Conservation (phyloP, 1,140 invertebrate genomes). For the Drosophila ficusphila region DNA sequence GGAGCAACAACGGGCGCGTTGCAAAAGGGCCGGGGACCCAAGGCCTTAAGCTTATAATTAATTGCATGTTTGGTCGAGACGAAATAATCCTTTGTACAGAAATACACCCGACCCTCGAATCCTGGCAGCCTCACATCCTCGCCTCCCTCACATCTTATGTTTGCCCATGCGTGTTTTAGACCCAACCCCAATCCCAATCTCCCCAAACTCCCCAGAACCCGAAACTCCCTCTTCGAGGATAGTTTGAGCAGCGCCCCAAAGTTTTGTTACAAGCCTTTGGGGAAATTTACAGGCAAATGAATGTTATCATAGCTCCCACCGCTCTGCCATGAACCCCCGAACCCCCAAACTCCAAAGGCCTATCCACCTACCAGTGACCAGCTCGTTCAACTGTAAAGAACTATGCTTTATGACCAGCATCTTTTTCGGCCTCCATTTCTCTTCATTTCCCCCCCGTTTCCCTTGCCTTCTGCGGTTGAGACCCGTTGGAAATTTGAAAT, state of each 20-base stretch:
- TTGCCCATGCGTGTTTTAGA: conserved; percentile 43
- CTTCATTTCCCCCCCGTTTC: too few relatives aligned
- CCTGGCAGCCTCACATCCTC: background rate
- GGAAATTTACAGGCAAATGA: conserved; percentile 81
- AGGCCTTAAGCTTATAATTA: conserved; percentile 84
- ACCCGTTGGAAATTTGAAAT: conserved; percentile 56
- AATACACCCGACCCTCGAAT: conserved; percentile 46
- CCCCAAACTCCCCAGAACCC: too few relatives aligned
- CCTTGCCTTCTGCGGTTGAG: conserved; percentile 11
- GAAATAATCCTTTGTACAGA: conserved; percentile 84
- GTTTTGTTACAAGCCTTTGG: conserved; percentile 74
- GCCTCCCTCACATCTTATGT: conserved; percentile 50
- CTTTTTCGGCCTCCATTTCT: conserved; percentile 2
- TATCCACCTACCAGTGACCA: conserved; percentile 4
- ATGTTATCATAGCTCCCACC: conserved; percentile 75
- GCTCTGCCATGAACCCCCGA: conserved; percentile 2
- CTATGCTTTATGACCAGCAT: conserved; percentile 24
- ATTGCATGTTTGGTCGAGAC: conserved; percentile 84
- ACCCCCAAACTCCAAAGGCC: background rate
- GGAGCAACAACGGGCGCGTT: conserved; percentile 60
- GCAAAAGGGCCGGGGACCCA: conserved; percentile 78
- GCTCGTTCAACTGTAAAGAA: conserved; percentile 53
- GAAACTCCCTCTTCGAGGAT: conserved; percentile 67
- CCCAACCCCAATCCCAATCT: too few relatives aligned
- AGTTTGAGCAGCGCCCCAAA: conserved; percentile 66